A percentile compares a stretch with the other conserved stretches of the same genome.
Conservation (phyloP, 2,797 vertebrate species). For the Tangara arthus region DNA sequence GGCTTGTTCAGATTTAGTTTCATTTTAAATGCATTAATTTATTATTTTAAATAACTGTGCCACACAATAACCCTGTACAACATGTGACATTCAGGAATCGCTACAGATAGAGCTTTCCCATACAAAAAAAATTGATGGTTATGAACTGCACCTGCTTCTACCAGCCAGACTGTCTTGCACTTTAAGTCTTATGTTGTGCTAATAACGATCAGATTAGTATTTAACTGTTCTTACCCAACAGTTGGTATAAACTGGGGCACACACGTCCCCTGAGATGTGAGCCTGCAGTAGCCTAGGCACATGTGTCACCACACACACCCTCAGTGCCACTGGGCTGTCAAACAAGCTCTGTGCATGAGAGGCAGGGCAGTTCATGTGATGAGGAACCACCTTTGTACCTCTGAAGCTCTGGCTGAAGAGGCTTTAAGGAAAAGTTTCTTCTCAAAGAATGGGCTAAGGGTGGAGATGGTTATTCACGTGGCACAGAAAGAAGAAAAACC, state of each 20-base stretch:
- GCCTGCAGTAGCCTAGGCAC: background rate
- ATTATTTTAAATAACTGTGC: background rate
- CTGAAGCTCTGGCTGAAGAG: background rate
- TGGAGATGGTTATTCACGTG: background rate
- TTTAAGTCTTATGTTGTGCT: background rate
- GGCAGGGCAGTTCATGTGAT: background rate
- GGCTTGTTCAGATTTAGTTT: background rate
- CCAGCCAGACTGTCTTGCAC: background rate
- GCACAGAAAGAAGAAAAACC: background rate
- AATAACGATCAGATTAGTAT: constrained; percentile 1
- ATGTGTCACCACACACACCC: background rate
- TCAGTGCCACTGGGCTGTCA: background rate
- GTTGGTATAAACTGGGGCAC: background rate
- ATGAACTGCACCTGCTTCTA: background rate
- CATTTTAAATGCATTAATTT: background rate
- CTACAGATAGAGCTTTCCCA: background rate
- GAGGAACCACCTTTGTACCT: background rate
- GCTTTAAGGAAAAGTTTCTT: background rate
- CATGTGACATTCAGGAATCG: background rate
- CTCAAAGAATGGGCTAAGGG: background rate
- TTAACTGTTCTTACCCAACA: background rate
- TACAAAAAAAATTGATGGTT: background rate
- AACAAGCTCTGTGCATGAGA: background rate
- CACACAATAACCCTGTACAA: background rate
- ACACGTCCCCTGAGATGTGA: background rate